Base-by-base conservation (phyloP, 2,797 vertebrate genomes). In the Schizothorax lantsangensis region DNA sequence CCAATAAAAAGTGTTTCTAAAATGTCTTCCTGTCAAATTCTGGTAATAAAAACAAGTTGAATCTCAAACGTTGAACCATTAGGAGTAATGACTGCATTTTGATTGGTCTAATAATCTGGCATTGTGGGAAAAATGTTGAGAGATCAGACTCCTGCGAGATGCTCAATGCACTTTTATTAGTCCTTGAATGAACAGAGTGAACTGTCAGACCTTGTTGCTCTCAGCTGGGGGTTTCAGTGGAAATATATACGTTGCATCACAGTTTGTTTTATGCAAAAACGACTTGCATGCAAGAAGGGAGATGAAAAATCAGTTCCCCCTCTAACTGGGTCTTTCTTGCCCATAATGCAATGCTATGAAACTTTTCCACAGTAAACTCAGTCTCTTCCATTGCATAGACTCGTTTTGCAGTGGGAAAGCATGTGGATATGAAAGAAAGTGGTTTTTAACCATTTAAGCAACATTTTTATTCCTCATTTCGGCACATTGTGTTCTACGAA, bases 221-320 rank as follows among this genome's bases (percentile, higher is more conserved):
- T 40, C 86, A 33, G 64, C 84, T 90, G 47, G 49, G 66, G 81
- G 87, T 84, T 91, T 91, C 88, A 82, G 78, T 89, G 91, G 77
- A 84, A 91, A 92, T 87, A 43, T 15, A 71, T 30, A 87, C 26
- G 1, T 89, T 91, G 21, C 71, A 43, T 86, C 88, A 87, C 66
- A 86, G 89, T 89, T 91, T 90, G 89, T 92, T 90, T 89, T 86
- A 91, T 92, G 89, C 78, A 90, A 91, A 92, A 84, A 84, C 15
- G 12, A 23, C 84, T 21, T 92, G 90, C 89, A 89, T 91, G 90
- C 81, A 88, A 86, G 54, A 92, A 90, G 84, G 88, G 49, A 74
- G 89, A 89, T 89, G 62, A 91, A 52, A 54, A 79, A 57, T 62
- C 75, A 5, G 36, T 71, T 10, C 1, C 52, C 33, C 52, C 36